phyloP scores from a whole-genome alignment of 2,113 vertebrate species.

The Choloepus hoffmanni region DNA sequence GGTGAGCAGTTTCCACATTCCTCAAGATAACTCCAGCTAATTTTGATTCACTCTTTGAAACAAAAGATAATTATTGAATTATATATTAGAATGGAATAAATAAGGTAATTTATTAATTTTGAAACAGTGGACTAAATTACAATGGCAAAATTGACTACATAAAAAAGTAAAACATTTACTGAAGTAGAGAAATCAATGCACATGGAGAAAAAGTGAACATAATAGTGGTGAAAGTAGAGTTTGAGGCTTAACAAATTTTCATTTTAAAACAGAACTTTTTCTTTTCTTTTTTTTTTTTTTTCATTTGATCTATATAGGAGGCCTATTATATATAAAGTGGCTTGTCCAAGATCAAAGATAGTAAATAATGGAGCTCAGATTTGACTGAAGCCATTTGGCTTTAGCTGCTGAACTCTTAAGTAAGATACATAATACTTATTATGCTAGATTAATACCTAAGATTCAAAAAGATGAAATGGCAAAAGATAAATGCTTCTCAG shows the following conservation, averaged over 20 bases:
- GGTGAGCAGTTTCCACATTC: background rate
- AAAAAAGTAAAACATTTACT: background rate
- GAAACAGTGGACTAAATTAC: background rate
- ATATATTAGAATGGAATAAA: background rate
- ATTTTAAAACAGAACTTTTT: background rate
- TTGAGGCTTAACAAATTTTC: no score
- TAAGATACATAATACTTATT: background rate
- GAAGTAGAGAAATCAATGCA: background rate
- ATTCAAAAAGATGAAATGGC: background rate
- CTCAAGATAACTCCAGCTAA: background rate
- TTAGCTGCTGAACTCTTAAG: background rate
- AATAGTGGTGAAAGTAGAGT: no score
- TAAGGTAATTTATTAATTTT: background rate
- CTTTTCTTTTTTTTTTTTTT: background rate
- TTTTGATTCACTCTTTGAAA: background rate
- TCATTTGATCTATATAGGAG: no score
- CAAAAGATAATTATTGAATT: background rate
- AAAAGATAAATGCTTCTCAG: background rate
- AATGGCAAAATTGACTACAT: background rate
- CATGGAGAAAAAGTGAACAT: background rate
- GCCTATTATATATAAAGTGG: background rate
- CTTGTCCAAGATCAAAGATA: background rate
- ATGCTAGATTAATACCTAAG: background rate
- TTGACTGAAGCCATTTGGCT: background rate
- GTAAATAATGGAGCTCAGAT: background rate